Evolutionary conservation across 2,888 invertebrate genomes (phyloP).

Genomic region (Galeopsomyia nigrocyanea): DNA sequence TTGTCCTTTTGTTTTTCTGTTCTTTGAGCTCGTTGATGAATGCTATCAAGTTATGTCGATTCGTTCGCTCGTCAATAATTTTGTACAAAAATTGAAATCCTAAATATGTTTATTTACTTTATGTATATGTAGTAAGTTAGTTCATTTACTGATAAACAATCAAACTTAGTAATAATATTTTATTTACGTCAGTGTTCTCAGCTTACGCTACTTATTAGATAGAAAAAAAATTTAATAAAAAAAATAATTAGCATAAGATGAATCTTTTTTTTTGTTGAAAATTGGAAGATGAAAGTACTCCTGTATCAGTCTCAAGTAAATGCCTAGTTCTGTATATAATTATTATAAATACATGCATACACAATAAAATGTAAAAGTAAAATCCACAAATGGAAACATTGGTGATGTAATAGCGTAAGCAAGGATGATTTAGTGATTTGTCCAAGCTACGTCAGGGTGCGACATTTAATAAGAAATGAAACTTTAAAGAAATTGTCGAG

Average conservation of each 20-base stretch:
- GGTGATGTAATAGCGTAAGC: slow-evolving; percentile 29
- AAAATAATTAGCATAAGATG: slow-evolving; percentile 10
- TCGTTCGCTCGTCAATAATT: slow-evolving; percentile 16
- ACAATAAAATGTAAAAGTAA: slow-evolving; percentile 38
- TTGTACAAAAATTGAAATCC: slow-evolving; percentile 10
- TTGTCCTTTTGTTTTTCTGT: slow-evolving; percentile 13
- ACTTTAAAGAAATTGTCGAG: slow-evolving; percentile 45
- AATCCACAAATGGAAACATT: slow-evolving; percentile 32
- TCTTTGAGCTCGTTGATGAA: slow-evolving; percentile 13
- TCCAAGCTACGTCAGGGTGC: slow-evolving; percentile 30
- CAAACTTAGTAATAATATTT: slow-evolving; percentile 34
- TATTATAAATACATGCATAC: slow-evolving; percentile 44
- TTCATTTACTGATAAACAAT: slow-evolving; percentile 28
- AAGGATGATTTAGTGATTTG: slow-evolving; percentile 35
- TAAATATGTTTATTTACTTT: slow-evolving; percentile 36
- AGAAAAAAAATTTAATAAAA: slow-evolving; percentile 16
- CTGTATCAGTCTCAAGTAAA: slow-evolving; percentile 43
- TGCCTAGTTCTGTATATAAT: slow-evolving; percentile 45
- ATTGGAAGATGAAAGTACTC: slow-evolving; percentile 7
- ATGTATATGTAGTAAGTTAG: slow-evolving; percentile 30
- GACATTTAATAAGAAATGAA: slow-evolving; percentile 35
- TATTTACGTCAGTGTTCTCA: slow-evolving; percentile 29
- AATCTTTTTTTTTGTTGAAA: slow-evolving; percentile 13
- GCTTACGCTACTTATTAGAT: slow-evolving; percentile 26
- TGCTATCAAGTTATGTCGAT: slow-evolving; percentile 2